Percentiles rank a stretch among this genome's conserved stretches.
These are phyloP conservation scores for Caenorhabditis plicata DNA, from an alignment of 2,888 invertebrate species.

Conservation along the genomic window DNA sequence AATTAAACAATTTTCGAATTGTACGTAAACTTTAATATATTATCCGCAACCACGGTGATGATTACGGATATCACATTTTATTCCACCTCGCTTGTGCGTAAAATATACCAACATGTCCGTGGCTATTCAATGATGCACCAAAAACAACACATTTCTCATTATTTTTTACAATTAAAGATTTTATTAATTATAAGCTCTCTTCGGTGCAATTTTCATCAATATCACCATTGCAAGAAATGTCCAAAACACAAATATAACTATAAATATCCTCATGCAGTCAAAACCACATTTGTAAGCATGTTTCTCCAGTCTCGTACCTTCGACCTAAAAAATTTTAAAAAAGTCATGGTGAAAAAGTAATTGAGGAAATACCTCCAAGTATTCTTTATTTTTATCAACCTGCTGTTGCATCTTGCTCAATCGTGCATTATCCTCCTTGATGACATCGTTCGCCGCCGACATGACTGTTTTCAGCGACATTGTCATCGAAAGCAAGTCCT, in stretches of 20 bases:
- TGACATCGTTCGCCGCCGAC: conserved; percentile 83
- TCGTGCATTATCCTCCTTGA: conserved; percentile 82
- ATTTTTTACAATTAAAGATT: too few species aligned
- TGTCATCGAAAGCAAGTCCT: conserved; percentile 87
- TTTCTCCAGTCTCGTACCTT: conserved; percentile 48
- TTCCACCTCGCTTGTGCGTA: too few species aligned
- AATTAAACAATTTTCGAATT: too few species aligned
- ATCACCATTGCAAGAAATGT: conserved; percentile 46
- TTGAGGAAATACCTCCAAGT: conserved; percentile 25
- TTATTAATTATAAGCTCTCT: conserved; percentile 19
- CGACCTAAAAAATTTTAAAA: conserved; percentile 20
- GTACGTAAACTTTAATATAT: too few species aligned
- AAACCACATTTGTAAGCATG: conserved; percentile 58
- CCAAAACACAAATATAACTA: conserved; percentile 55
- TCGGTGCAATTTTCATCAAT: conserved; percentile 48
- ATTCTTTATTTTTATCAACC: conserved; percentile 45
- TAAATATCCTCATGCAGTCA: conserved; percentile 56
- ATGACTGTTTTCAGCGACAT: conserved; percentile 87
- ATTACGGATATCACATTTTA: too few species aligned
- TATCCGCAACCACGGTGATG: too few species aligned
- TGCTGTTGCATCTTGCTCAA: conserved; percentile 47
- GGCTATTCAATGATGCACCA: too few species aligned
- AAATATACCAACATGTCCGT: too few species aligned
- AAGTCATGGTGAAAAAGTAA: neutral
- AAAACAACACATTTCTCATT: neutral